phyloP scores from a whole-genome alignment of 2,113 vertebrate genomes.

The Cebidichthys violaceus region DNA sequence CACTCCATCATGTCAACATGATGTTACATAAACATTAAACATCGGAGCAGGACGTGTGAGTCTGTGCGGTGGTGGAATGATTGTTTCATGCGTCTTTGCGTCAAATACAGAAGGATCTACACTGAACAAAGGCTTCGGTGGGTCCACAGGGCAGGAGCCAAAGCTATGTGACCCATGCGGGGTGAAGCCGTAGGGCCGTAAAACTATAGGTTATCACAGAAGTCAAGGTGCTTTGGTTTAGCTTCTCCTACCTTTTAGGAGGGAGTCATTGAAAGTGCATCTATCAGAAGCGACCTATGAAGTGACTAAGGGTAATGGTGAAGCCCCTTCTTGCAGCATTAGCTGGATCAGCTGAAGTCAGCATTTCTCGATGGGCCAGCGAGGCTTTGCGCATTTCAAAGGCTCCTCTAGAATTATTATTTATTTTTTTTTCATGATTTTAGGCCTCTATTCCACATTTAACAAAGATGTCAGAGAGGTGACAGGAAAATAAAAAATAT shows the following conservation, averaged over 20 bases:
- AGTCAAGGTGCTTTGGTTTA: constrained; percentile 42
- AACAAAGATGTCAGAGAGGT: not conserved
- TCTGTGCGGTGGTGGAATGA: not conserved
- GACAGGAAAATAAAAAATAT: not conserved
- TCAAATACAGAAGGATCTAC: not conserved
- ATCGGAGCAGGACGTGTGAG: not conserved
- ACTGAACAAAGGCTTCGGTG: not conserved
- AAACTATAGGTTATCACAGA: constrained; percentile 37
- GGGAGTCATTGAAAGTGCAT: constrained; percentile 4
- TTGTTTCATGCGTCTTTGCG: not conserved
- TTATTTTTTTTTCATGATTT: not conserved
- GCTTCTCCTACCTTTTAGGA: not conserved
- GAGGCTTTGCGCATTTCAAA: not conserved
- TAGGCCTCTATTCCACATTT: not conserved
- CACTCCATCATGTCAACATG: constrained; percentile 3
- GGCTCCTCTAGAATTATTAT: not conserved
- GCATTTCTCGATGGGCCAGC: not conserved
- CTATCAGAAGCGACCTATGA: constrained; percentile 9
- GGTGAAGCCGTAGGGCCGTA: not conserved
- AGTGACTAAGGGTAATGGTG: not conserved
- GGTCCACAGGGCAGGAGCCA: not conserved
- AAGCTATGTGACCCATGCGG: not conserved
- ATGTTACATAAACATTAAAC: constrained; percentile 2
- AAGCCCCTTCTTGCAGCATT: not conserved
- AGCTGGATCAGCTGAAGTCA: not conserved